Percentiles rank a stretch among this genome's conserved stretches.
phyloP scores from a whole-genome alignment of 2,888 invertebrate genomes.

The Latheticus oryzae region DNA sequence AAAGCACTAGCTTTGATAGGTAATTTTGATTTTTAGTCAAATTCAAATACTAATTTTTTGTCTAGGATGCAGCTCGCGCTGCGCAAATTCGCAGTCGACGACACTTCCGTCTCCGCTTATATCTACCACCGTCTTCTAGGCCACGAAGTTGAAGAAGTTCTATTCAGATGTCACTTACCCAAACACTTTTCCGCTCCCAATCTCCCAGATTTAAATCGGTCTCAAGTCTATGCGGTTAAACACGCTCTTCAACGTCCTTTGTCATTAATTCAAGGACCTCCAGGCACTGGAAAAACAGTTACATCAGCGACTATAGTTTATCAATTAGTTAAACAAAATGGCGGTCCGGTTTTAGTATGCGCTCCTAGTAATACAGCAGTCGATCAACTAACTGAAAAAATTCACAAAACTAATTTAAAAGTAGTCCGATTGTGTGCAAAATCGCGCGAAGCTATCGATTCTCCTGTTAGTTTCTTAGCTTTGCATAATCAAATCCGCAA shows the following conservation, averaged over 20 bases:
- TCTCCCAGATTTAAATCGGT: conserved; percentile 96
- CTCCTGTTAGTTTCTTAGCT: conserved; percentile 95
- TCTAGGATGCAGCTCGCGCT: conserved; percentile 93
- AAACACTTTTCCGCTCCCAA: conserved; percentile 98
- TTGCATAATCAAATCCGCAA: conserved; percentile 97
- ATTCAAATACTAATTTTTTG: neutral
- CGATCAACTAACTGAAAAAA: conserved; percentile 98
- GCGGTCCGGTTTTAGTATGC: conserved; percentile 95
- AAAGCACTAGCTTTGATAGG: conserved; percentile 97
- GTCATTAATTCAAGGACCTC: conserved; percentile 96
- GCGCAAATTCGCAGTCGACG: conserved; percentile 95
- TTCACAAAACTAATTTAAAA: conserved; percentile 94
- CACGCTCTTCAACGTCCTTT: conserved; percentile 96
- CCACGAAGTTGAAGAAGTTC: conserved; percentile 92
- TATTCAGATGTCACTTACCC: conserved; percentile 91
- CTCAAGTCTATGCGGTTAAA: conserved; percentile 98
- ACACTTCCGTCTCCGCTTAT: conserved; percentile 95
- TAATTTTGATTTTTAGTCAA: conserved; percentile 61
- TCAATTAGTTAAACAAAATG: conserved; percentile 94
- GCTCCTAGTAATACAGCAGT: conserved; percentile 99
- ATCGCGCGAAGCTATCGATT: conserved; percentile 97
- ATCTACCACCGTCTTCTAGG: conserved; percentile 97
- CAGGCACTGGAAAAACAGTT: conserved; percentile 98
- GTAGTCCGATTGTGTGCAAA: conserved; percentile 94
- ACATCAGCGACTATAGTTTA: conserved; percentile 99